Conservation (phyloP, 2,113 vertebrate genomes). For the Heterocephalus glaber region DNA sequence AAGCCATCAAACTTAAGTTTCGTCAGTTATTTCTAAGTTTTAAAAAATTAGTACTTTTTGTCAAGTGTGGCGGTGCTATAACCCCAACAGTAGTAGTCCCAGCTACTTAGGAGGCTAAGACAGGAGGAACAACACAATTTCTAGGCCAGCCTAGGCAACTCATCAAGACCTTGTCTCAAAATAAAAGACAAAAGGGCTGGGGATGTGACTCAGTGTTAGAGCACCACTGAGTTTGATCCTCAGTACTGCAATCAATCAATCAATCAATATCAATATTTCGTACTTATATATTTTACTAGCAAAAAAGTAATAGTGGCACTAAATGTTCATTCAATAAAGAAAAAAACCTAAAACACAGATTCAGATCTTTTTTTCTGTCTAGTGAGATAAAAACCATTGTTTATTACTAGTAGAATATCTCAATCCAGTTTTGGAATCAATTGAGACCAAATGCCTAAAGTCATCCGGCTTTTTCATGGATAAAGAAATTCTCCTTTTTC, state of each 20-base stretch:
- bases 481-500: too few species aligned
- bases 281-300: background rate
- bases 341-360: constrained; percentile 25
- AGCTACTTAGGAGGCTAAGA: too few species aligned
- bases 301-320: background rate
- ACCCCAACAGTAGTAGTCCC: background rate
- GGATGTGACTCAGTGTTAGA: too few species aligned
- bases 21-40: background rate
- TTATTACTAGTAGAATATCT: background rate
- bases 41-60: background rate
- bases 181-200: too few species aligned
- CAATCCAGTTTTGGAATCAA: too few species aligned
- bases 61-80: background rate
- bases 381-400: background rate
- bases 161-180: too few species aligned
- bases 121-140: too few species aligned
- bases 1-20: background rate
- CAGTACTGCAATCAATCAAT: too few species aligned
- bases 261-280: background rate
- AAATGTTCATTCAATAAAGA: constrained; percentile 30
- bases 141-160: too few species aligned
- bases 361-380: constrained; percentile 3
- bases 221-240: too few species aligned
- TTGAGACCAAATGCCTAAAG: too few species aligned
- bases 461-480: too few species aligned